Evolutionary conservation across 2,888 invertebrate genomes (phyloP), one percentile per base, ranked within the genome.

Genomic region (Clanis bilineata): DNA sequence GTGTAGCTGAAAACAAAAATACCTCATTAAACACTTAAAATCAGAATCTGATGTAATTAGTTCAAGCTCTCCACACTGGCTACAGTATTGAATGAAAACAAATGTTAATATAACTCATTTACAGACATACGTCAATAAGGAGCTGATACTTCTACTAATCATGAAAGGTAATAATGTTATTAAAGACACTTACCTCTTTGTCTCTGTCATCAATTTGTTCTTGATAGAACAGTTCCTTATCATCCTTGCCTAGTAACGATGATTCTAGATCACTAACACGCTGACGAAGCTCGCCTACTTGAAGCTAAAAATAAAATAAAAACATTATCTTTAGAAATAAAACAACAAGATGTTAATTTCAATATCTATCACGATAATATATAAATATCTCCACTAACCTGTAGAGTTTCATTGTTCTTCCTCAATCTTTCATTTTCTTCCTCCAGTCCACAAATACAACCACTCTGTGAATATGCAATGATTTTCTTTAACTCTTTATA

Each of bases 401-500:
- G 71, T 64, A 83, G 61, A 1, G 57, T 57, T 54, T 79, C 75
- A 55, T 83, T 88, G 0, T 63, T 64, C 39, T 71, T 64, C 57
- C 77, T 85, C 23, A 88, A 63, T 61, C 64, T 77, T 58, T 51
- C 69, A 62, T 83, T 85, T 64, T 89, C 87, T 45, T 82, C 79
- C 57, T 76, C 64, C 59, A 85, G 65, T 0, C 82, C 87, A 66
- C 88, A 88, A 1, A 77, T 75, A 61, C 88, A 88, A 28, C 81
- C 83, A 1, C 65, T 71, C 90, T 90, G 80, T 1, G 70, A 69
- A 32, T 62, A 63, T 45, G 61, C 60, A 36, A 1, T 36, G 10
- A 36, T 28, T 1, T 10, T 10, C 10, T 9, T 10, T 36, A 36
- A 57, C n/a, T n/a, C n/a, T n/a, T n/a, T n/a, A n/a, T n/a, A n/a